phyloP scores from a whole-genome alignment of 2,113 vertebrate genomes.

The Crotophaga sulcirostris region DNA sequence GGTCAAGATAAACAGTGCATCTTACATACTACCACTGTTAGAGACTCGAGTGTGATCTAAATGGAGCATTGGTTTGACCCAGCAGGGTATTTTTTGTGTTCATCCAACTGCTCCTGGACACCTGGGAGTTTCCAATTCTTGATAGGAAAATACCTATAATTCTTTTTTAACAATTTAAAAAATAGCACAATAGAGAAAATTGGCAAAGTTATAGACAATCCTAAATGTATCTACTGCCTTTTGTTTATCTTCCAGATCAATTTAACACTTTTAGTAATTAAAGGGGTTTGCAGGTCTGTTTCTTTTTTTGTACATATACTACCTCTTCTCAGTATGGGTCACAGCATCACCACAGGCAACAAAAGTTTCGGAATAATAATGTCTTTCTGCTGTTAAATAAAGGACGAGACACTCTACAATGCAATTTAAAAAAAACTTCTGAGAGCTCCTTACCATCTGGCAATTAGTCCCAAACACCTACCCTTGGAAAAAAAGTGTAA shows the following conservation, averaged over 20 bases:
- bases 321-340: background rate
- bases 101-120: background rate
- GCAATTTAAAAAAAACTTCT: background rate
- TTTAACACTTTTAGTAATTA: background rate
- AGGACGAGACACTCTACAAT: background rate
- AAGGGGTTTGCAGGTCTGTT: background rate
- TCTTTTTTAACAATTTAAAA: background rate
- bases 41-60: background rate
- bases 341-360: background rate
- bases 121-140: background rate
- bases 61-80: background rate
- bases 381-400: background rate
- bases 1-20: background rate
- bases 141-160: background rate
- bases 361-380: background rate
- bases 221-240: background rate
- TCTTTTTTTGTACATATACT: background rate
- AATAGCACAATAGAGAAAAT: constrained; percentile 14
- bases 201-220: background rate
- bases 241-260: background rate
- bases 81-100: background rate
- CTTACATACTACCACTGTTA: background rate
- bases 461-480: background rate
- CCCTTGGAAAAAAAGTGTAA: background rate
- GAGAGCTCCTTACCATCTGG: background rate